Evolutionary conservation across 2,797 vertebrate species (phyloP).

Genomic region (Protosalanx chinensis): DNA sequence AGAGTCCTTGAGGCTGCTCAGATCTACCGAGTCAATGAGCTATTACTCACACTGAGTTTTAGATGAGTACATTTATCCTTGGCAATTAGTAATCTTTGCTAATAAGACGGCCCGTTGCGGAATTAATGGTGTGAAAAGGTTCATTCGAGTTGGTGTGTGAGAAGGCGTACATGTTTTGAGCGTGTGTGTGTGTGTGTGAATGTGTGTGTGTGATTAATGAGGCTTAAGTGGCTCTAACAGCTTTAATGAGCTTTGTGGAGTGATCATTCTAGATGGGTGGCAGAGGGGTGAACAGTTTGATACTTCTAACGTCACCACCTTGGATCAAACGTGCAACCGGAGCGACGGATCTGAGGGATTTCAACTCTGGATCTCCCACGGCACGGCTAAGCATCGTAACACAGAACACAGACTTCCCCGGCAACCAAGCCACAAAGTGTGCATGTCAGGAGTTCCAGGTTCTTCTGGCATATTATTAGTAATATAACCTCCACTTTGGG

Average conservation of each 20-base stretch:
- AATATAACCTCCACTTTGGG: too few relatives aligned
- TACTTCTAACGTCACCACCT: background rate
- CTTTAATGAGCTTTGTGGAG: conserved; percentile 1
- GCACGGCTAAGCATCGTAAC: too few relatives aligned
- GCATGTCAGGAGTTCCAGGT: too few relatives aligned
- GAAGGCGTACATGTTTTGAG: too few relatives aligned
- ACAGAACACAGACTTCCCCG: background rate
- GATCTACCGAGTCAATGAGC: background rate
- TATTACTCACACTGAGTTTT: conserved; percentile 41
- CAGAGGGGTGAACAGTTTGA: background rate
- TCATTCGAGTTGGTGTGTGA: too few relatives aligned
- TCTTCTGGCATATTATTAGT: too few relatives aligned
- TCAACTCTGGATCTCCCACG: too few relatives aligned
- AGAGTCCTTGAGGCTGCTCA: background rate
- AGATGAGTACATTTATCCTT: conserved; percentile 41
- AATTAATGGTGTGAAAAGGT: conserved; percentile 23
- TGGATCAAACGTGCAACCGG: background rate
- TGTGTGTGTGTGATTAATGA: background rate
- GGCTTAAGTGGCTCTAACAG: conserved; percentile 1
- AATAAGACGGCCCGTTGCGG: conserved; percentile 37
- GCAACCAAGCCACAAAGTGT: background rate
- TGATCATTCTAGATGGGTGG: background rate
- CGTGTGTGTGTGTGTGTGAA: too few relatives aligned
- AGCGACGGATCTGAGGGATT: too few relatives aligned
- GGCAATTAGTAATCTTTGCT: conserved; percentile 51